Conservation (phyloP, 2,888 invertebrate species). For the Diaprepes abbreviatus region DNA sequence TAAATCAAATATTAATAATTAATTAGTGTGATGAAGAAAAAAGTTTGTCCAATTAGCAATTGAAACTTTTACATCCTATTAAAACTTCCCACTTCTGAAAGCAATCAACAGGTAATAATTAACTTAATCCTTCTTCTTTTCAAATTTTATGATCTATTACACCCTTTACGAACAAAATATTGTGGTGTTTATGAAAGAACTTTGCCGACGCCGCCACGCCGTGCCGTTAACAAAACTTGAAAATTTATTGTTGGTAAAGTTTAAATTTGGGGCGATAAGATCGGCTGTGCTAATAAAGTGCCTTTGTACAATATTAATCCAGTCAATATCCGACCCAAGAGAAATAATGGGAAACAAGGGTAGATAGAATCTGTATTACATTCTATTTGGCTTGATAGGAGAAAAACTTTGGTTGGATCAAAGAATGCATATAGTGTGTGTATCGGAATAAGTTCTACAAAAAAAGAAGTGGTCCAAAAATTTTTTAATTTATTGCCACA, state of each 20-base stretch:
- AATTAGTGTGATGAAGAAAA: too few species aligned
- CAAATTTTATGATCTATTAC: conserved; percentile 28
- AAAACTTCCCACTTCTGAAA: neutral
- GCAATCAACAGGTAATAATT: conserved; percentile 17
- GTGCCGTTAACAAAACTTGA: conserved; percentile 26
- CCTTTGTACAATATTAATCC: conserved; percentile 55
- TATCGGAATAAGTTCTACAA: too few species aligned
- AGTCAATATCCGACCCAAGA: conserved; percentile 49
- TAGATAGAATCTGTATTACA: neutral
- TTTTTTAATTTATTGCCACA: too few species aligned
- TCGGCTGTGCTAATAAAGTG: conserved; percentile 55
- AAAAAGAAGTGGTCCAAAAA: too few species aligned
- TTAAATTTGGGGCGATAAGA: conserved; percentile 49
- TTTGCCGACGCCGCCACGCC: conserved; percentile 14
- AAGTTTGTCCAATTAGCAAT: neutral
- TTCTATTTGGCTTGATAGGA: neutral
- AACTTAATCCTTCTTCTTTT: conserved; percentile 7
- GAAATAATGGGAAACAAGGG: neutral
- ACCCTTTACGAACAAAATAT: conserved; percentile 24
- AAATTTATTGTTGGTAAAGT: conserved; percentile 35
- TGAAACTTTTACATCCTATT: neutral
- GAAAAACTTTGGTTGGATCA: neutral
- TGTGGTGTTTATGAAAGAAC: conserved; percentile 33
- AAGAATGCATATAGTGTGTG: neutral
- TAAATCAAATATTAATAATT: too few species aligned